These are phyloP conservation scores for Heliconius sara DNA, from an alignment of 2,888 invertebrate species.

Conservation along the genomic window DNA sequence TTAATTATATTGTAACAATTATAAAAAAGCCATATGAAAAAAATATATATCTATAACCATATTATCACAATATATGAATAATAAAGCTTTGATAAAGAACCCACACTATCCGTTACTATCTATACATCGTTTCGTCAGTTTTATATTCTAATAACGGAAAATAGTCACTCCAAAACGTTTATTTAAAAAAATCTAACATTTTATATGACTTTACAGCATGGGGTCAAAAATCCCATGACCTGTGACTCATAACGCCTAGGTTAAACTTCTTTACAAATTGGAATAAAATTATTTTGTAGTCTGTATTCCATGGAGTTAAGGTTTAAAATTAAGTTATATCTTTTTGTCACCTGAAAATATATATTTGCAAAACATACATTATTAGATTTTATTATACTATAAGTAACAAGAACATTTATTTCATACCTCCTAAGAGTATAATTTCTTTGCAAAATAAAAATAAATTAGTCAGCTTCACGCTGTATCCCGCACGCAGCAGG, in stretches of 20 bases:
- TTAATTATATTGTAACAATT: too few species aligned
- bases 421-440: background rate
- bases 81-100: background rate
- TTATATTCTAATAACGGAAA: constrained; percentile 8
- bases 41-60: too few species aligned
- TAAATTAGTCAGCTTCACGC: too few species aligned
- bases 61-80: background rate
- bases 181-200: background rate
- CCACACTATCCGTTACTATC: background rate
- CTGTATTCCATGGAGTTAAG: constrained; percentile 1
- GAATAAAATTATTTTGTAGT: background rate
- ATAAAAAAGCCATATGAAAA: too few species aligned
- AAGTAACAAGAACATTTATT: background rate
- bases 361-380: constrained; percentile 4
- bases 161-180: constrained; percentile 6
- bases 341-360: background rate
- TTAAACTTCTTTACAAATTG: background rate
- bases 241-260: constrained; percentile 51
- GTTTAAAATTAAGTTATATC: background rate
- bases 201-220: constrained; percentile 24
- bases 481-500: too few species aligned
- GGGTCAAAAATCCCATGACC: constrained; percentile 64
- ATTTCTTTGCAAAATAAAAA: too few species aligned
- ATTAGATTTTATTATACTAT: background rate
- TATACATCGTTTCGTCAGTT: background rate